A percentile compares a stretch with the other conserved stretches of the same genome.
Conservation (phyloP, 2,888 invertebrate genomes). For the Parnassius orleans region DNA sequence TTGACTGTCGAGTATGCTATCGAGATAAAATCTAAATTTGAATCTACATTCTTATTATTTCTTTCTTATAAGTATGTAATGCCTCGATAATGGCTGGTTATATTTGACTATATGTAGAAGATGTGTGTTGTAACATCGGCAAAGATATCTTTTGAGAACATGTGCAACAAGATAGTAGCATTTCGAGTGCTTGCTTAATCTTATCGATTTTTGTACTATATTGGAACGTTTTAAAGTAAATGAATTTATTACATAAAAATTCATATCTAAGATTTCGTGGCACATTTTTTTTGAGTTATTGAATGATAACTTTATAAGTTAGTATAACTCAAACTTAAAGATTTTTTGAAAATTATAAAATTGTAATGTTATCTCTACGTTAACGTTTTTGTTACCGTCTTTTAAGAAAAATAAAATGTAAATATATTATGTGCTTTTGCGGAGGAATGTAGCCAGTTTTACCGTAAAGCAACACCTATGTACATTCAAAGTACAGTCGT, state of each 20-base stretch:
- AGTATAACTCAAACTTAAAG: too few relatives aligned
- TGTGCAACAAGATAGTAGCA: conserved; percentile 5
- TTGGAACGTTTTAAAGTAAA: conserved; percentile 4
- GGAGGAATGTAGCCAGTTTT: too few relatives aligned
- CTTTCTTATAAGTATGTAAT: conserved; percentile 1
- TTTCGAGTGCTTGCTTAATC: conserved; percentile 20
- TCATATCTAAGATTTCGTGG: conserved; percentile 8
- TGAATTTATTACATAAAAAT: conserved; percentile 4
- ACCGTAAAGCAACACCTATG: too few relatives aligned
- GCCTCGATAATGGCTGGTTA: background rate
- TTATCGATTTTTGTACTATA: conserved; percentile 19
- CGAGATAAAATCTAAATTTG: conserved; percentile 18
- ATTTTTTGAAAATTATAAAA: too few relatives aligned
- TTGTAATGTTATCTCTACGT: too few relatives aligned
- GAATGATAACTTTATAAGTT: background rate
- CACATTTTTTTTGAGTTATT: conserved; percentile 5
- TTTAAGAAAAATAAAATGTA: too few relatives aligned
- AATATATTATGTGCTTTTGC: too few relatives aligned
- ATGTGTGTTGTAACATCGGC: conserved; percentile 4
- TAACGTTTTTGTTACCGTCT: too few relatives aligned
- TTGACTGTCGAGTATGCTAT: conserved; percentile 30
- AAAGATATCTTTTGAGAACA: conserved; percentile 13
- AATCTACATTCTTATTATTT: background rate
- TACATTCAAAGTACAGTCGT: too few relatives aligned
- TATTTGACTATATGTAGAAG: background rate